Evolutionary conservation across 2,888 invertebrate species (phyloP), one percentile per base, ranked within the genome.

Genomic region (Lacanobia oleracea): DNA sequence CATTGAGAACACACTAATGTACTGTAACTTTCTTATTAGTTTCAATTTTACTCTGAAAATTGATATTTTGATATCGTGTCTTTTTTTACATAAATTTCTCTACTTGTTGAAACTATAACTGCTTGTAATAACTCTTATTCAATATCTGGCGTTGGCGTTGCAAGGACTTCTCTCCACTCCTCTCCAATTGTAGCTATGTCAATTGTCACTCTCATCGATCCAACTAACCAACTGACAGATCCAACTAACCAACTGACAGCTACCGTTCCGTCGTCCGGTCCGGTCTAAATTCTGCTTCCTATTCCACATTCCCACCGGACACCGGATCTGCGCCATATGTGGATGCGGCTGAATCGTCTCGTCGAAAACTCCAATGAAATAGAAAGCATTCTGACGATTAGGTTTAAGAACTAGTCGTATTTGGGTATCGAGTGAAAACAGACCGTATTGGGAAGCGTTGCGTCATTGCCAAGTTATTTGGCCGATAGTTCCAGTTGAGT

Each of bases 401-500:
- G 45, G 56, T 78, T 62, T 76, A 66, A 81, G 71, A 78, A 65
- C 64, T 62, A 56, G 62, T 78, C 77, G 51, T 78, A 79, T 82
- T 78, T 82, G 82, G 82, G 66, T 78, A 78, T 66, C 78, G 45
- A 82, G 79, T 82, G 82, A 82, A 82, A 82, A 78, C 82, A 71
- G 63, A 45, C 72, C 78, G 50, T 78, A 66, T 63, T 78, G 78
- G 81, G 67, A 62, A 59, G 43, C 40, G 50, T 79, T 83, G 74
- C 83, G 77, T 83, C 81, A 83, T 59, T 64, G 45, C 60, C 23
- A 48, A 79, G 81, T 74, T 83, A 83, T 84, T 77, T 79, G 67
- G 71, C 74, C 63, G 83, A 88, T 87, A 86, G 80, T 81, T 86
- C 79, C 80, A 84, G 67, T 79, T 74, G 65, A 83, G 71, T 87